Conservation (phyloP, 37 sponge, comb jelly and placozoan species). For the Eunapius fragilis region DNA sequence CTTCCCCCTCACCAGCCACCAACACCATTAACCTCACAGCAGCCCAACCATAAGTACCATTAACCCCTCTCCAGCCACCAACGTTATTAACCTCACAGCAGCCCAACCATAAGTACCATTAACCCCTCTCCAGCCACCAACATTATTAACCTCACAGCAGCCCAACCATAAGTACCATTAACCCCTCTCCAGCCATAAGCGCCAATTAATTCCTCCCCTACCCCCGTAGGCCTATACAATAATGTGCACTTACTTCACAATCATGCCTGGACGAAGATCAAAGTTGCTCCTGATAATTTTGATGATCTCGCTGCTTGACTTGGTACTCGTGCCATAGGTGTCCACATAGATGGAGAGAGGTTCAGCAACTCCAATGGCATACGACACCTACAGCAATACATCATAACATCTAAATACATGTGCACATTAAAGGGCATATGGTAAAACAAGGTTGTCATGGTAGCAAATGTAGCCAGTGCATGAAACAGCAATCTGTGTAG, state of each 20-base stretch:
- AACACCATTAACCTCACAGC: too few species aligned
- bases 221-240: background rate
- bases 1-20: too few species aligned
- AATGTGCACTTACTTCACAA: slow-evolving; percentile 60
- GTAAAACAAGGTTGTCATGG: background rate
- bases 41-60: too few species aligned
- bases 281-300: slow-evolving; percentile 82
- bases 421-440: background rate
- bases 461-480: background rate
- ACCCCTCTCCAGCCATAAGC: too few species aligned
- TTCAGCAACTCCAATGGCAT: slow-evolving; percentile 89
- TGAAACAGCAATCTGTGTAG: background rate
- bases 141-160: too few species aligned
- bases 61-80: too few species aligned
- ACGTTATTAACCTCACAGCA: too few species aligned
- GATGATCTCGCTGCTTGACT: slow-evolving; percentile 66
- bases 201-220: too few species aligned
- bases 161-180: too few species aligned
- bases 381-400: slow-evolving; percentile 60
- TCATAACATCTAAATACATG: background rate
- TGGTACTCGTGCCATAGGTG: slow-evolving; percentile 75
- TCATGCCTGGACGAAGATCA: slow-evolving; percentile 89
- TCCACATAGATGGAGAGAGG: slow-evolving; percentile 84
- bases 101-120: too few species aligned
- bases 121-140: too few species aligned